Conservation (phyloP, 2,113 vertebrate genomes). For the Potamarius usumacintae region DNA sequence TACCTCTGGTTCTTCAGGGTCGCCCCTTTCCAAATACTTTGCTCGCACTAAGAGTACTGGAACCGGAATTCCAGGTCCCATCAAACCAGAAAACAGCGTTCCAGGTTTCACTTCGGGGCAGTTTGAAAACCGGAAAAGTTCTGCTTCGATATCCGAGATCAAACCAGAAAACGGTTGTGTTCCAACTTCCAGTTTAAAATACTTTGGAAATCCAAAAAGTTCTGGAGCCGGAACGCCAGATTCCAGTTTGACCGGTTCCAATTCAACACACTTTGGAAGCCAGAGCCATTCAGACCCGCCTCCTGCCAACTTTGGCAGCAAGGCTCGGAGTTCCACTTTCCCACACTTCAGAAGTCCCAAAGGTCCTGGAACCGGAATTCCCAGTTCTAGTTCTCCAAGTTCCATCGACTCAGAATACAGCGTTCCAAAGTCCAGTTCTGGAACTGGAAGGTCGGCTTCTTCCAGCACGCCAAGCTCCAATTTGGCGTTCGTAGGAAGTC, state of each 20-base stretch:
- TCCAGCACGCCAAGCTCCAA: background rate
- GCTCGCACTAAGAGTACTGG: background rate
- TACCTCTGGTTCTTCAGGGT: conserved; percentile 17
- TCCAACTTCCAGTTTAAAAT: conserved; percentile 15
- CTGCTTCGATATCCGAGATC: background rate
- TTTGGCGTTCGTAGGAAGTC: background rate
- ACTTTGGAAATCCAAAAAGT: background rate
- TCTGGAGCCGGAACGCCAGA: background rate
- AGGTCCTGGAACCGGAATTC: background rate
- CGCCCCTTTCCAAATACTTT: conserved; percentile 52
- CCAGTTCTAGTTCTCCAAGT: background rate
- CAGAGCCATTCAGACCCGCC: background rate
- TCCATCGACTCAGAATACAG: background rate
- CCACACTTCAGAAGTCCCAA: background rate
- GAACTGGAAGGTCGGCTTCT: background rate
- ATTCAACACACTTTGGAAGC: background rate
- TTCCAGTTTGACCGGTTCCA: background rate
- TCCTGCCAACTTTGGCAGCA: background rate
- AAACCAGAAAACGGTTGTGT: background rate
- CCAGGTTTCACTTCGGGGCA: background rate
- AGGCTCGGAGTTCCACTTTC: background rate
- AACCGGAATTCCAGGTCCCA: background rate
- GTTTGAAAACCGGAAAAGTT: background rate
- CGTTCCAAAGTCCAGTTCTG: background rate
- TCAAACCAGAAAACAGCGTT: background rate